A percentile compares a stretch with the other conserved stretches of the same genome.
phyloP scores from a whole-genome alignment of 1,140 invertebrate genomes.

The Ceratina japonica region DNA sequence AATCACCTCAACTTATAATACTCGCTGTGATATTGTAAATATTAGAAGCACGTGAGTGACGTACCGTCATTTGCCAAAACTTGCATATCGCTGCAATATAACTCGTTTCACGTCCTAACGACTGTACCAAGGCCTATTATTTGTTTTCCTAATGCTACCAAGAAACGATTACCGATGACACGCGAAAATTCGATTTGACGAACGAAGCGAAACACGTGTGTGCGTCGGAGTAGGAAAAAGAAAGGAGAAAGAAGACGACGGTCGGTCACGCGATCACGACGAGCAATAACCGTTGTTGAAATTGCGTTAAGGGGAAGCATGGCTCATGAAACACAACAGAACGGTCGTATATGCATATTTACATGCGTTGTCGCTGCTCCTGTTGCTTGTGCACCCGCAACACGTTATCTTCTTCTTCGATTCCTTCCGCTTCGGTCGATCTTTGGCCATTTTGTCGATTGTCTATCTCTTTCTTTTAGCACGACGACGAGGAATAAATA shows the following conservation, averaged over 20 bases:
- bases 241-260: neutral
- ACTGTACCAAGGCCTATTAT: neutral
- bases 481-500: neutral
- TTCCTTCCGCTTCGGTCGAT: constrained; percentile 68
- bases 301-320: neutral
- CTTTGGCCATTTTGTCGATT: constrained; percentile 61
- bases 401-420: constrained; percentile 70
- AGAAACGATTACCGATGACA: neutral
- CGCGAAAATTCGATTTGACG: neutral
- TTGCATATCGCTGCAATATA: neutral
- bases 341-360: constrained; percentile 61
- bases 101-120: neutral
- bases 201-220: neutral
- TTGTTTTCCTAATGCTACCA: neutral
- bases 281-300: constrained; percentile 16
- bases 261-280: neutral
- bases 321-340: constrained; percentile 5
- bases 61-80: constrained; percentile 7
- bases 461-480: neutral
- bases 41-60: neutral
- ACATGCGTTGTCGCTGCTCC: constrained; percentile 78
- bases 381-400: constrained; percentile 76
- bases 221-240: neutral
- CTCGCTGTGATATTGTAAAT: neutral
- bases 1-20: neutral